Conservation (phyloP, 1,140 invertebrate species). For the Cyphomyrmex costatus region DNA sequence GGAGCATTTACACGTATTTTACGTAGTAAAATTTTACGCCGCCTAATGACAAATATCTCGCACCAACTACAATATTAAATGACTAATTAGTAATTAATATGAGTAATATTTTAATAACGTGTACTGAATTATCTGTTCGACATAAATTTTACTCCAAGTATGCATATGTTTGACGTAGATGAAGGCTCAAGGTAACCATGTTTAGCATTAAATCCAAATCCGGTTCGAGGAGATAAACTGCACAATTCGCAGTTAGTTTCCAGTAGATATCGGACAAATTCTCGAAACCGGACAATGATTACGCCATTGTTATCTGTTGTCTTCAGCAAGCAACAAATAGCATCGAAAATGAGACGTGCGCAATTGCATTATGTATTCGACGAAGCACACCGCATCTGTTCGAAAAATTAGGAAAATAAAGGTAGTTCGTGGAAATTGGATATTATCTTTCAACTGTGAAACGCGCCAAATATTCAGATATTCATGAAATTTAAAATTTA, state of each 20-base stretch:
- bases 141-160: neutral
- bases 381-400: neutral
- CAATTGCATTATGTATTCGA: conserved; percentile 12
- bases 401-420: conserved; percentile 32
- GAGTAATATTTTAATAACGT: neutral
- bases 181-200: neutral
- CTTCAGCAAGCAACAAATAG: neutral
- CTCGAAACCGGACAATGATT: neutral
- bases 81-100: conserved; percentile 9
- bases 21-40: neutral
- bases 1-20: neutral
- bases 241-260: conserved; percentile 16
- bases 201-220: conserved; percentile 11
- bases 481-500: conserved; percentile 20
- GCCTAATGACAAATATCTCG: neutral
- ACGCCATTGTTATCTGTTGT: neutral
- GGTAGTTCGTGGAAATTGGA: neutral
- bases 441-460: conserved; percentile 1
- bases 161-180: conserved; percentile 4
- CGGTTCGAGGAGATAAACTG: conserved; percentile 8
- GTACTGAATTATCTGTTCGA: neutral
- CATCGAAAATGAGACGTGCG: conserved; percentile 40
- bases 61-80: neutral
- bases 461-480: neutral
- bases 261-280: conserved; percentile 21